Percentiles rank a stretch among this genome's conserved stretches.
Evolutionary conservation across 2,888 invertebrate genomes (phyloP).

Genomic region (Uloborus plumipes): DNA sequence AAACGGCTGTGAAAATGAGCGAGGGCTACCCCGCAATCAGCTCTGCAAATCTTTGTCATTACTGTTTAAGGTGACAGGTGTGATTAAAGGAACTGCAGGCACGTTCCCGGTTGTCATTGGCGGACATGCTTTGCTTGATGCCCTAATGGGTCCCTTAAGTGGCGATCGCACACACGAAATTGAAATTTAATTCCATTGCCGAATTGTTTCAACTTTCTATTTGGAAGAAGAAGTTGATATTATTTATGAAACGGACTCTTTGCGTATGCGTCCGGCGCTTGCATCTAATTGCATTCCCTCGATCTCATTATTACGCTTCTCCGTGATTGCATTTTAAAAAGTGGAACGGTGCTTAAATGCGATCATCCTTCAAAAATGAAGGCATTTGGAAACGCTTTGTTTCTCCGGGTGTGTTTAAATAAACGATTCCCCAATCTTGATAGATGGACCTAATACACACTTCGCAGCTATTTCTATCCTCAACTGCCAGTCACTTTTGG

Average conservation of each 20-base stretch:
- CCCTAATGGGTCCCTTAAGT: constrained; percentile 27
- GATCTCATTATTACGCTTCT: not conserved
- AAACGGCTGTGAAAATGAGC: constrained; percentile 50
- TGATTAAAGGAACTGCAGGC: constrained; percentile 45
- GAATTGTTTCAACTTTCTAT: constrained; percentile 42
- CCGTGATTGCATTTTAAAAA: constrained; percentile 50
- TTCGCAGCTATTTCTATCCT: too few species aligned
- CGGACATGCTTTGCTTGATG: constrained; percentile 42
- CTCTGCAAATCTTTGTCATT: constrained; percentile 51
- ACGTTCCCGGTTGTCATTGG: constrained; percentile 33
- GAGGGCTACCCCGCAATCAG: constrained; percentile 43
- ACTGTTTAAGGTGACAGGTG: constrained; percentile 53
- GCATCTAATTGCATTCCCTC: constrained; percentile 12
- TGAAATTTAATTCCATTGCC: constrained; percentile 40
- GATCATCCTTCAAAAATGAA: constrained; percentile 19
- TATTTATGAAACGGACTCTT: constrained; percentile 11
- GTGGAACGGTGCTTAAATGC: constrained; percentile 52
- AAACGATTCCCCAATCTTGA: too few species aligned
- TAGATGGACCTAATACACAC: too few species aligned
- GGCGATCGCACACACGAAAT: constrained; percentile 26
- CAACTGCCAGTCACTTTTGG: too few species aligned
- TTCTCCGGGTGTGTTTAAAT: too few species aligned
- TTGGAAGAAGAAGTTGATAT: constrained; percentile 24
- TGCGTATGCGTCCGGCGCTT: constrained; percentile 29
- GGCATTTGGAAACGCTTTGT: constrained; percentile 11